Base-by-base conservation (phyloP, 1,140 invertebrate species). In the Trichogramma pretiosum region DNA sequence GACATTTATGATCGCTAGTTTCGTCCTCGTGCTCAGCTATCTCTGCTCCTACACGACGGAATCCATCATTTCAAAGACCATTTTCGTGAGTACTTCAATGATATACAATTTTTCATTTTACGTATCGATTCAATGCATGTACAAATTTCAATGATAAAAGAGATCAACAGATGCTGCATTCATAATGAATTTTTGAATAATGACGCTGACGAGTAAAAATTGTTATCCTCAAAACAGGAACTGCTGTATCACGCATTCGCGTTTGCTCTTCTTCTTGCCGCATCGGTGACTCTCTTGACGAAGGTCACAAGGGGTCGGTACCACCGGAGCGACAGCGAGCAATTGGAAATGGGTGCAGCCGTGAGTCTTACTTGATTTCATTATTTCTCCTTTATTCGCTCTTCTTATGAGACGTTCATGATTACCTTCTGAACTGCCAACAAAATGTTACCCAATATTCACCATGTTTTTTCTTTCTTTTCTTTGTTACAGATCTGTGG, bases 61-160 rank as follows among this genome's bases (percentile, higher is more conserved):
- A 5, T 79, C 84, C 13, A 82, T 90, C 50, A 79, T 91, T 48
- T 77, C 84, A 0, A 91, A 89, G 73, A 89, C 86, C 4, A 78
- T 87, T 48, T 88, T 85, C 61, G 88, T 90, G 75, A 88, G 87
- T 86, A 54, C 46, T n/a, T n/a, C n/a, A n/a, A n/a, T n/a, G n/a
- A n/a, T n/a, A n/a, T 28, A 28, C 24, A 11, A 11, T 11, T 11
- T 28, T 11, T 5, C 24, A 28, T 28, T 11, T 11, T 28, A 5
- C 24, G 24, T 11, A 28, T 5, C 24, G 24, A 28, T 11, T 11
- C 5, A 28, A 7, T 11, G 24, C 5, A 28, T 28, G 24, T 11
- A 7, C 5, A 28, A 28, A 7, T 5, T 11, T 28, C 5, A 28
- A 7, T 28, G 24, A 11, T 28, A 11, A 5, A 28, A 5, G 24